Conservation (phyloP, 2,888 invertebrate genomes). For the Idaea aversata region DNA sequence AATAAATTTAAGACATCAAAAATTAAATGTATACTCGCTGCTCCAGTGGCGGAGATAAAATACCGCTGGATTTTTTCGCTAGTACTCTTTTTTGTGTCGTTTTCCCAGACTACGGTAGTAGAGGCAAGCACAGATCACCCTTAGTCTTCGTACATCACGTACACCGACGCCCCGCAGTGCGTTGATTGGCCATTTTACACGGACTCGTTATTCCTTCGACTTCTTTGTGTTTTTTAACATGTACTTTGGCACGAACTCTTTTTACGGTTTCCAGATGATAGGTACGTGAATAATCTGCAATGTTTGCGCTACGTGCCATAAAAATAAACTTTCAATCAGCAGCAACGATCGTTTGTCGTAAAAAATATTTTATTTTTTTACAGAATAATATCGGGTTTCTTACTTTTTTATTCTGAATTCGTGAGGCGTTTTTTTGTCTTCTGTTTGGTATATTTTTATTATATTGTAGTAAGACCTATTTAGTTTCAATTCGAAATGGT, state of each 20-base stretch:
- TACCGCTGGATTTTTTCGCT: neutral
- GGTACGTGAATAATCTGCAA: conserved; percentile 12
- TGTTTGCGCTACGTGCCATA: conserved; percentile 12
- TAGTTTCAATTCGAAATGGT: no score
- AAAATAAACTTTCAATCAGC: conserved; percentile 3
- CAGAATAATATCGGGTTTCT: neutral
- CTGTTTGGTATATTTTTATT: neutral
- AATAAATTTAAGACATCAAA: no score
- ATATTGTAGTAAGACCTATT: neutral
- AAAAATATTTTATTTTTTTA: neutral
- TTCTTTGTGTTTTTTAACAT: conserved; percentile 15
- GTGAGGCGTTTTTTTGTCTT: no score
- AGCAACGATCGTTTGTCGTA: neutral
- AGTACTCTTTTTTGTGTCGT: neutral
- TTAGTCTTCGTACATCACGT: conserved; percentile 19
- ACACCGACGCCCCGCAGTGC: conserved; percentile 16
- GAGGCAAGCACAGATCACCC: conserved; percentile 5
- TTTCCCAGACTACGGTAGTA: neutral
- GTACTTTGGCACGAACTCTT: conserved; percentile 26
- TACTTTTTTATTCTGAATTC: neutral
- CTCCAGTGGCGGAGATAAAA: neutral
- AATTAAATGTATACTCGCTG: neutral
- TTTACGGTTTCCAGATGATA: conserved; percentile 19
- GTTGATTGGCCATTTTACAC: conserved; percentile 29
- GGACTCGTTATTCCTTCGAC: conserved; percentile 17